Evolutionary conservation across 2,888 invertebrate species (phyloP), one percentile per base, ranked within the genome.

Genomic region (Zaprionus bogoriensis): DNA sequence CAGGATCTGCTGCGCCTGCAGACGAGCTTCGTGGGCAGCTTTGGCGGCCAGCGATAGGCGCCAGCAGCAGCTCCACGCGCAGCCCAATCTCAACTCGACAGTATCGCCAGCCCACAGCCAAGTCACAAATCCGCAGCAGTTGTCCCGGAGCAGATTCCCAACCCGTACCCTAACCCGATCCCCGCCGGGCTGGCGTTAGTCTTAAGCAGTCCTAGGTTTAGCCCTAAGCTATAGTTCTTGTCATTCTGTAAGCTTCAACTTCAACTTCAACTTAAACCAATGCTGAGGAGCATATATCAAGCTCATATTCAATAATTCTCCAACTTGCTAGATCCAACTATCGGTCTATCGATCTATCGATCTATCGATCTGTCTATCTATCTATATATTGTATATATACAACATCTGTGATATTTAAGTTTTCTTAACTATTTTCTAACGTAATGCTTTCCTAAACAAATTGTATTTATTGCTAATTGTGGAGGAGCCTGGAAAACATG

Each of bases 381-480:
- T 30, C 30, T 28, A 41, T 19, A 39, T 28, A 39, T 25, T 23
- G 41, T 53, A 63, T 52, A 68, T 66, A 53, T 51, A 67, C 48
- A 77, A 87, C 77, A 82, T 87, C 89, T 89, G 89, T 89, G 89
- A 89, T 89, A 89, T 87, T 87, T 88, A 90, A 89, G 89, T 89
- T 89, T 67, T 63, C 68, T 62, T 68, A 75, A 70, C 68, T 59
- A 42, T 62, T 76, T 73, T 67, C 76, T 64, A 67, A 58, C 62
- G 66, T 73, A 75, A 51, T 42, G 32, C 28, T 57, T 71, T 81
- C 68, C 55, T 65, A 66, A 65, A 30, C 22, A 48, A 65, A 78
- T 52, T 79, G 79, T 79, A 79, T 85, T 79, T 79, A 79, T 82
- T 81, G 67, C 69, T 57, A 66, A 10, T 27, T 3, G 27, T 68